A percentile compares a stretch with the other conserved stretches of the same genome.
Evolutionary conservation across 2,113 vertebrate genomes (phyloP).

Genomic region (Rhea americana): DNA sequence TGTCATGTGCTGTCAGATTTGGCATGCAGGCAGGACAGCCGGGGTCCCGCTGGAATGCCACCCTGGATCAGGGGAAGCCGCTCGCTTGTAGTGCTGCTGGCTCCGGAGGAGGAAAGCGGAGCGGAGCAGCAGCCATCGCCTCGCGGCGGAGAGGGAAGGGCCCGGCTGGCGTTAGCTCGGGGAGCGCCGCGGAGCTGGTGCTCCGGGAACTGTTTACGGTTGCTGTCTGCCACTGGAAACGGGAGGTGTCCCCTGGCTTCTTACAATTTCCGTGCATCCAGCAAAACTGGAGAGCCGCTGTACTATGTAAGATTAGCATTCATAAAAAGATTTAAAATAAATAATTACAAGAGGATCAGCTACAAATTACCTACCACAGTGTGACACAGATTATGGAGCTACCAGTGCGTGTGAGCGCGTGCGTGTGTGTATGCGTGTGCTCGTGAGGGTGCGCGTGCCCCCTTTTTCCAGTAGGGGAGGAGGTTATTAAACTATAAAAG

Average conservation of each 20-base stretch:
- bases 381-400: constrained; percentile 88
- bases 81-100: constrained; percentile 71
- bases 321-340: constrained; percentile 88
- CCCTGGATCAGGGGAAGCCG: constrained; percentile 76
- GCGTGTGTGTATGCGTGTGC: constrained; percentile 33
- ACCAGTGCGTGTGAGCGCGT: constrained; percentile 25
- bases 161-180: not conserved
- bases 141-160: not conserved
- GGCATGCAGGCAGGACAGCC: constrained; percentile 85
- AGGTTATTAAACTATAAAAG: constrained; percentile 89
- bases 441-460: constrained; percentile 28
- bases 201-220: not conserved
- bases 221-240: constrained; percentile 18
- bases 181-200: constrained; percentile 18
- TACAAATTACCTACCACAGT: constrained; percentile 87
- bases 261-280: constrained; percentile 54
- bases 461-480: constrained; percentile 69
- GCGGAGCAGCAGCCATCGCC: constrained; percentile 48
- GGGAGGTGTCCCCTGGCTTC: constrained; percentile 4
- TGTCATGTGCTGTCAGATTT: constrained; percentile 95
- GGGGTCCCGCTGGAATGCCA: constrained; percentile 88
- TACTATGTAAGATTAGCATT: constrained; percentile 81
- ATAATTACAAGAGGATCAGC: constrained; percentile 92
- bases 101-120: constrained; percentile 70
- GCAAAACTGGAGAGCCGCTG: constrained; percentile 72